phyloP scores from a whole-genome alignment of 2,888 invertebrate species.

The Limnephilus rhombicus region DNA sequence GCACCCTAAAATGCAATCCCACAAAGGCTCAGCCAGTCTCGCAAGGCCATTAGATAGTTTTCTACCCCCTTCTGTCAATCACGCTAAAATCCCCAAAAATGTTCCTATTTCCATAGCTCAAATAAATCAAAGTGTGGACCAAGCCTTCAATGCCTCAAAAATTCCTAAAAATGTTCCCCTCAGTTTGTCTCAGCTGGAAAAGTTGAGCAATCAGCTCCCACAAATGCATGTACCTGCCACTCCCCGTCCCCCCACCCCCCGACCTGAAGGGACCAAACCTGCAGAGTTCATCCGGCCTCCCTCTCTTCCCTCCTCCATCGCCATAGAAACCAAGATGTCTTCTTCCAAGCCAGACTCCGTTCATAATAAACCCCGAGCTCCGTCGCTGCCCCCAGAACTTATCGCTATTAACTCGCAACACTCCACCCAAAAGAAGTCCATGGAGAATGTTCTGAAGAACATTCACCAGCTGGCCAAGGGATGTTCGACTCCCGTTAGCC shows the following conservation, averaged over 20 bases:
- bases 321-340: slow-evolving; percentile 51
- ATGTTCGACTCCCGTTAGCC: slow-evolving; percentile 74
- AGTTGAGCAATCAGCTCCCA: slow-evolving; percentile 54
- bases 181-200: slow-evolving; percentile 60
- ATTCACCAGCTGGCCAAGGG: slow-evolving; percentile 77
- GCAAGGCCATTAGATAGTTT: slow-evolving; percentile 48
- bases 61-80: slow-evolving; percentile 67
- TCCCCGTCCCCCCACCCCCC: slow-evolving; percentile 70
- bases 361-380: slow-evolving; percentile 70
- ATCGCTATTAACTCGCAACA: slow-evolving; percentile 79
- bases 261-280: slow-evolving; percentile 66
- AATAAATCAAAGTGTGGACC: slow-evolving; percentile 68
- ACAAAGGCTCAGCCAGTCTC: slow-evolving; percentile 17
- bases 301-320: slow-evolving; percentile 53
- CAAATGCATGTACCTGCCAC: slow-evolving; percentile 63
- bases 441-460: slow-evolving; percentile 75
- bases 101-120: slow-evolving; percentile 71
- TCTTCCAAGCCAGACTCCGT: slow-evolving; percentile 68
- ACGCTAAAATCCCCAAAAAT: slow-evolving; percentile 70
- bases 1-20: slow-evolving; percentile 31
- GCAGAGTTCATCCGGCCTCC: slow-evolving; percentile 47
- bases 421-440: slow-evolving; percentile 74
- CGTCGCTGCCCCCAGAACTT: slow-evolving; percentile 78
- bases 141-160: slow-evolving; percentile 67
- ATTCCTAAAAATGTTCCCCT: slow-evolving; percentile 56